Conservation (phyloP, 2,888 invertebrate genomes). For the Lepidonotus clava region DNA sequence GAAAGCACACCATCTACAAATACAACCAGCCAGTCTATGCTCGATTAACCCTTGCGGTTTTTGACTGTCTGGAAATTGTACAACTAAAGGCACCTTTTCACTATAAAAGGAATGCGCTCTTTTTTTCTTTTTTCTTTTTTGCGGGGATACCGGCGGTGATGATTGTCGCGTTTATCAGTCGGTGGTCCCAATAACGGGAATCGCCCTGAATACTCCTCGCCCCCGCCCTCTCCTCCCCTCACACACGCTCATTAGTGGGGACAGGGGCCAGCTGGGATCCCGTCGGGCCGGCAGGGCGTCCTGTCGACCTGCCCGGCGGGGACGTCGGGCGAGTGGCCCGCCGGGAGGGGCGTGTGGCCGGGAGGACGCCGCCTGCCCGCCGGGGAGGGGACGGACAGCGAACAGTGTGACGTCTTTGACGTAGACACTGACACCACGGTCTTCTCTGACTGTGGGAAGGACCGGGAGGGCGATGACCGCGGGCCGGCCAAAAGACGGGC, state of each 20-base stretch:
- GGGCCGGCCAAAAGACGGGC: background rate
- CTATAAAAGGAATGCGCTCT: too few relatives aligned
- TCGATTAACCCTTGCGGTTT: too few relatives aligned
- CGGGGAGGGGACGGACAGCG: background rate
- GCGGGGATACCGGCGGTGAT: too few relatives aligned
- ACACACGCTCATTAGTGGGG: background rate
- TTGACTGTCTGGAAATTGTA: too few relatives aligned
- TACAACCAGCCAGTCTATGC: too few relatives aligned
- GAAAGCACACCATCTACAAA: background rate
- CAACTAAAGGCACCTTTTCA: background rate
- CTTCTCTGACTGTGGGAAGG: background rate
- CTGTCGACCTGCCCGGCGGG: background rate
- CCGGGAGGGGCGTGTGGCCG: background rate
- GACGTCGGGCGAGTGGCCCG: too few relatives aligned
- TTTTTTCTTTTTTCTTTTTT: too few relatives aligned
- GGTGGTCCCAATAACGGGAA: too few relatives aligned
- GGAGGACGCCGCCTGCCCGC: background rate
- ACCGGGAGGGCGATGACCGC: background rate
- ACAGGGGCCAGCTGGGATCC: constrained; percentile 5
- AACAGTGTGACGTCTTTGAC: background rate
- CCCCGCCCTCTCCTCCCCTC: too few relatives aligned
- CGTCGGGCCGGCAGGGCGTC: too few relatives aligned
- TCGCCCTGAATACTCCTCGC: too few relatives aligned
- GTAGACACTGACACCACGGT: background rate
- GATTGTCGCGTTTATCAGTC: too few relatives aligned